phyloP scores from a whole-genome alignment of 1,140 invertebrate genomes.

The Drosophila rhopaloa region DNA sequence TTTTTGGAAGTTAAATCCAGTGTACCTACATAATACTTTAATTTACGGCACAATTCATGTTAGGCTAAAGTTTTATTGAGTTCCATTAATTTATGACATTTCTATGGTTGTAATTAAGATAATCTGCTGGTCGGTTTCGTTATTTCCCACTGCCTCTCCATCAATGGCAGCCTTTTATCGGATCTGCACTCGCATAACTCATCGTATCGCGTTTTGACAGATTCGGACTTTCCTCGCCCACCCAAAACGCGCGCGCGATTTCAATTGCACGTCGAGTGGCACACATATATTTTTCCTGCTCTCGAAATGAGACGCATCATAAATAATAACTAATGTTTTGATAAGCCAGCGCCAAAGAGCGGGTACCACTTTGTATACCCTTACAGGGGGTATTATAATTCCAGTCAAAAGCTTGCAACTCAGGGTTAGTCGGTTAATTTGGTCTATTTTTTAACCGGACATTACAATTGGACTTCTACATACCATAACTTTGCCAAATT shows the following conservation, averaged over 20 bases:
- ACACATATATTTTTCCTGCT: slow-evolving; percentile 18
- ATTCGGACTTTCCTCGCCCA: slow-evolving; percentile 42
- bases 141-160: not conserved
- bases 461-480: too few relatives aligned
- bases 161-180: slow-evolving; percentile 38
- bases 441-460: too few relatives aligned
- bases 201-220: slow-evolving; percentile 41
- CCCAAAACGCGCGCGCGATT: slow-evolving; percentile 31
- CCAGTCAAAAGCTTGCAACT: too few relatives aligned
- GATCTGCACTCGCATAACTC: slow-evolving; percentile 29
- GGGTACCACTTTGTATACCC: slow-evolving; percentile 16
- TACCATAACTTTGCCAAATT: too few relatives aligned
- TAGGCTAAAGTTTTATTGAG: slow-evolving; percentile 13
- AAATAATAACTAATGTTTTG: slow-evolving; percentile 62
- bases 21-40: not conserved
- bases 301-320: slow-evolving; percentile 38
- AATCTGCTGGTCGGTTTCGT: slow-evolving; percentile 18
- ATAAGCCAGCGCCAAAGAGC: slow-evolving; percentile 25
- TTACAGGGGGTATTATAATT: too few relatives aligned
- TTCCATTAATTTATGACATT: slow-evolving; percentile 28
- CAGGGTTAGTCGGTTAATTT: too few relatives aligned
- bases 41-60: slow-evolving; percentile 3
- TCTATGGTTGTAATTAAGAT: slow-evolving; percentile 33
- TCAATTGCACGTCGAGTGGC: slow-evolving; percentile 37
- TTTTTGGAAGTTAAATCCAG: too few relatives aligned